Base-by-base conservation (phyloP, 1,140 invertebrate genomes). In the Sminthurides bifidus region DNA sequence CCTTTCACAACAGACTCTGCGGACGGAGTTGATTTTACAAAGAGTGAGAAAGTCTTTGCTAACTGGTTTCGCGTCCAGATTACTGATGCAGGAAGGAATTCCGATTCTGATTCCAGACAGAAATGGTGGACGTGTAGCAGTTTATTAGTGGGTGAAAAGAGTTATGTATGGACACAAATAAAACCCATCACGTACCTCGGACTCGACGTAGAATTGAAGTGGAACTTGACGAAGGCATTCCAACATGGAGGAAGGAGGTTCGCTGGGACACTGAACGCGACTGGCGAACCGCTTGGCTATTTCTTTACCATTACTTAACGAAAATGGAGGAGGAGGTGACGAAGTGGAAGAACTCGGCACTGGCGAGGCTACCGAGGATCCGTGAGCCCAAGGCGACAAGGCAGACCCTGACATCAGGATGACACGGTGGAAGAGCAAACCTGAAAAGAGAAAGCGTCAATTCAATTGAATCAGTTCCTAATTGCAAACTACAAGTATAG, bases 371-470 rank as follows among this genome's bases (percentile, higher is more conserved):
- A 87, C 89, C 61, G 87, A 88, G 30, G 96, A 76, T 0, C 92
- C 92, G 17, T 92, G 92, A 90, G 92, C 89, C 87, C 95, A 0
- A 85, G 89, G 59, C 61, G 87, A 88, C 37, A 96, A 76, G 0
- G 92, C 91, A 15, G 92, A 92, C 0, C 93, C 93, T 23, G 87
- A 92, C 86, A 95, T 92, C 24, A 97, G 76, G 52, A 97, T 83
- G 5, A 88, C 89, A 63, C 91, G 82, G 70, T 94, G 88, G 71
- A 97, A 96, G 33, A 96, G 77, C 27, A 85, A 75, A 67, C 85
- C 87, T 57, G 38, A 12, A 31, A 33, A 8, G 6, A 48, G 15
- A 10, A 48, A n/a, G n/a, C n/a, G n/a, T n/a, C n/a, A n/a, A n/a
- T n/a, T n/a, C n/a, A n/a, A n/a, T n/a, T n/a, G n/a, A n/a, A n/a